These are phyloP conservation scores for Pristionchus exspectatus DNA, from an alignment of 2,888 invertebrate species.

Conservation along the genomic window DNA sequence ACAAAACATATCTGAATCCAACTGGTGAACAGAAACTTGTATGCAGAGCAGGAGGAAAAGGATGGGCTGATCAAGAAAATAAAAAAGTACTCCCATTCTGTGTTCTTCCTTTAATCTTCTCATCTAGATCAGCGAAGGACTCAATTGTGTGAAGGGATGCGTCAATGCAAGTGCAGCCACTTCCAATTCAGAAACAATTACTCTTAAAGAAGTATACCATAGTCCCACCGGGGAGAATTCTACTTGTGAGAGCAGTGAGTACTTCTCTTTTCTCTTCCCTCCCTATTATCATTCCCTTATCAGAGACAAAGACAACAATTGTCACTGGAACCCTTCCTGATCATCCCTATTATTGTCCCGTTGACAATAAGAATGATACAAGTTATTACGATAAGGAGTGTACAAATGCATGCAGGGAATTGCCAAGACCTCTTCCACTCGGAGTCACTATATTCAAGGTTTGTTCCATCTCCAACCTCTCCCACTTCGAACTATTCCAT, in stretches of 20 bases:
- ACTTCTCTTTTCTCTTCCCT: background rate
- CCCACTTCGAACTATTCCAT: background rate
- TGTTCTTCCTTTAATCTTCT: too few species aligned
- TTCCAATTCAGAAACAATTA: background rate
- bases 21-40: constrained; percentile 38
- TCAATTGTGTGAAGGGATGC: constrained; percentile 49
- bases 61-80: constrained; percentile 38
- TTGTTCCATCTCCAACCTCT: background rate
- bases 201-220: background rate
- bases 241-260: constrained; percentile 28
- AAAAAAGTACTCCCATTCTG: background rate
- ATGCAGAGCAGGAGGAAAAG: background rate
- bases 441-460: constrained; percentile 47
- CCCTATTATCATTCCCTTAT: background rate
- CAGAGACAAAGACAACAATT: background rate
- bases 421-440: constrained; percentile 17
- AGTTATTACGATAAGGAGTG: constrained; percentile 50
- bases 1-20: constrained; percentile 46
- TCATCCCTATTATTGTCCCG: constrained; percentile 55
- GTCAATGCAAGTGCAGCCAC: background rate
- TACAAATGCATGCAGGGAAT: constrained; percentile 53
- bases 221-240: background rate
- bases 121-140: background rate
- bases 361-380: constrained; percentile 11
- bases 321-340: constrained; percentile 15